Base-by-base conservation (phyloP, 2,113 vertebrate genomes). In the Corydoras sp. region DNA sequence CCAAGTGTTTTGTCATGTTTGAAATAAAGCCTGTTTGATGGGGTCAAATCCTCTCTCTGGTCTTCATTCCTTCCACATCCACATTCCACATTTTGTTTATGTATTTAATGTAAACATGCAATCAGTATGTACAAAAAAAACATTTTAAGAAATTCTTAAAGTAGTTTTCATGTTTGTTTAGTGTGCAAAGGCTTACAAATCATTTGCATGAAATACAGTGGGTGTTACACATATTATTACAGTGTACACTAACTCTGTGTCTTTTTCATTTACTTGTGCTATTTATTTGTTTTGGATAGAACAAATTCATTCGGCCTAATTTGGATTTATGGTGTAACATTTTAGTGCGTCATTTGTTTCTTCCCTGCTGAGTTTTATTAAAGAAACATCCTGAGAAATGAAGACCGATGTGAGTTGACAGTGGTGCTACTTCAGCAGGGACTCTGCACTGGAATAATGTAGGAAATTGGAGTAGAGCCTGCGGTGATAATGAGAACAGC, bases 361-460 rank as follows among this genome's bases (percentile, higher is more conserved):
- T 15, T 59, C 81, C 86, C 85, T 58, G 71, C 76, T 78, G 85
- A 81, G 82, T 72, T 72, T 87, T 83, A 89, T 83, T 77, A 86
- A 86, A 85, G 78, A 81, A 76, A 76, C 66, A 29, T 71, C 68
- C 49, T 48, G 59, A 64, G 13, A 82, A 88, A 89, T 76, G 62
- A 87, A 88, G 86, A 89, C 73, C 55, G 78, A 90, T 86, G 76
- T 64, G 80, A 80, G 76, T 79, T 85, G 85, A 85, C 79, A 83
- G 83, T 54, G 2, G 65, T 2, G 18, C 35, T 35, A 48, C 15
- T 72, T 73, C 43, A 64, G 24, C 70, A 62, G 68, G 56, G 53
- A 49, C 12, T n/a, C 32, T 74, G 59, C 56, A 24, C 65, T 49
- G 54, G 54, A 53, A 65, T 24, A 5, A 55, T 29, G 69, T 43